Conservation (phyloP, 2,888 invertebrate genomes). For the Protophormia terraenovae region DNA sequence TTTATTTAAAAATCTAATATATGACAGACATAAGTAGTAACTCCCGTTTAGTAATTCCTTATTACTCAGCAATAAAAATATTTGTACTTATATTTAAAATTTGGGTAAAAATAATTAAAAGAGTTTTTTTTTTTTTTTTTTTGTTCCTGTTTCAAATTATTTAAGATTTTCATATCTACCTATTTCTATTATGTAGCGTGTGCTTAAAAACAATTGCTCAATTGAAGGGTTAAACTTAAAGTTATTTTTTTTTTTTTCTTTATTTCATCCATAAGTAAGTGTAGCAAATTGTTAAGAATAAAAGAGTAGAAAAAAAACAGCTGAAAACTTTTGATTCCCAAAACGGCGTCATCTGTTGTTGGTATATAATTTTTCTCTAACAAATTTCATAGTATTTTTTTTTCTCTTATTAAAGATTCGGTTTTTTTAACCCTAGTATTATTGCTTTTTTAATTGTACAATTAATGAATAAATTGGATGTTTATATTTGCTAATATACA, state of each 20-base stretch:
- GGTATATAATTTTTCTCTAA: conserved; percentile 43
- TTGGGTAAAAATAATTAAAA: too few relatives aligned
- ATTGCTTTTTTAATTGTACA: conserved; percentile 7
- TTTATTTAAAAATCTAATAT: too few relatives aligned
- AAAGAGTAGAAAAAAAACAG: conserved; percentile 26
- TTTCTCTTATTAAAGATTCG: conserved; percentile 3
- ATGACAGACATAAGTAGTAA: too few relatives aligned
- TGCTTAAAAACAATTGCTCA: conserved; percentile 32
- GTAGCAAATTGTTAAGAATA: conserved; percentile 39
- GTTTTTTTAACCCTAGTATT: neutral
- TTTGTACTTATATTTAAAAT: too few relatives aligned
- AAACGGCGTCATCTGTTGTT: conserved; percentile 65
- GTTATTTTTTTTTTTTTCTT: conserved; percentile 25
- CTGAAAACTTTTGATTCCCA: conserved; percentile 64
- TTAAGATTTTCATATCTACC: neutral
- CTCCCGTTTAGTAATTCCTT: too few relatives aligned
- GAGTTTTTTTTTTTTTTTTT: too few relatives aligned
- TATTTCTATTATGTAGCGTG: neutral
- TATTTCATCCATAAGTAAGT: conserved; percentile 46
- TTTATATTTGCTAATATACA: too few relatives aligned
- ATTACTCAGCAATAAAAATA: too few relatives aligned
- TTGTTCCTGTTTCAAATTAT: neutral
- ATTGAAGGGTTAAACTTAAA: conserved; percentile 57
- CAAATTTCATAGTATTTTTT: conserved; percentile 42
- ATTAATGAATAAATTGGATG: conserved; percentile 42